These are phyloP conservation scores for Zaprionus ghesquierei DNA, from an alignment of 1,140 invertebrate genomes.

Conservation along the genomic window DNA sequence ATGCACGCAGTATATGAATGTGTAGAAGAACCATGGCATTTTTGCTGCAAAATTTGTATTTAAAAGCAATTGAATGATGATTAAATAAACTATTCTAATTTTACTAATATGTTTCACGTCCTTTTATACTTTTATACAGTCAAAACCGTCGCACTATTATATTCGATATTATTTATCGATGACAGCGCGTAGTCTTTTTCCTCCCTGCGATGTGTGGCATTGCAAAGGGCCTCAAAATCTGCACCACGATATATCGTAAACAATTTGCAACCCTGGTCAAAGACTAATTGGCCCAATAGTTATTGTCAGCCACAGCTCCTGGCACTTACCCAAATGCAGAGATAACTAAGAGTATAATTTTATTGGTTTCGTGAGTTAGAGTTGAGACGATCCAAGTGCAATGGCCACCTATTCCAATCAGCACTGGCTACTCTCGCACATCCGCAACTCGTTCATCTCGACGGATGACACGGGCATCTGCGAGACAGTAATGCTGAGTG, in stretches of 20 bases:
- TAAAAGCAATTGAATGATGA: not conserved
- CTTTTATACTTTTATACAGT: not conserved
- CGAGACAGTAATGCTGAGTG: slow-evolving; percentile 88
- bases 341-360: slow-evolving; percentile 53
- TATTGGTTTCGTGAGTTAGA: slow-evolving; percentile 43
- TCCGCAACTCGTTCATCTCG: slow-evolving; percentile 96
- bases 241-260: slow-evolving; percentile 19
- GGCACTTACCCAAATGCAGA: slow-evolving; percentile 41
- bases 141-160: not conserved
- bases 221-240: not conserved
- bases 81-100: too few species aligned
- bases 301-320: slow-evolving; percentile 28
- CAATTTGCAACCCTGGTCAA: slow-evolving; percentile 18
- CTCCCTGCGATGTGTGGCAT: not conserved
- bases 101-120: too few species aligned
- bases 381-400: slow-evolving; percentile 37
- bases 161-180: not conserved
- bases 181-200: not conserved
- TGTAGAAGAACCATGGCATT: not conserved
- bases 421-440: slow-evolving; percentile 95
- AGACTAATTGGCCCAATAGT: slow-evolving; percentile 8
- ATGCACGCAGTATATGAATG: not conserved
- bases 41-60: not conserved
- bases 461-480: slow-evolving; percentile 94
- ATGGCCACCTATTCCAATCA: slow-evolving; percentile 97